These are phyloP conservation scores for Tenthredo notha DNA, from an alignment of 2,888 invertebrate genomes.

Conservation along the genomic window DNA sequence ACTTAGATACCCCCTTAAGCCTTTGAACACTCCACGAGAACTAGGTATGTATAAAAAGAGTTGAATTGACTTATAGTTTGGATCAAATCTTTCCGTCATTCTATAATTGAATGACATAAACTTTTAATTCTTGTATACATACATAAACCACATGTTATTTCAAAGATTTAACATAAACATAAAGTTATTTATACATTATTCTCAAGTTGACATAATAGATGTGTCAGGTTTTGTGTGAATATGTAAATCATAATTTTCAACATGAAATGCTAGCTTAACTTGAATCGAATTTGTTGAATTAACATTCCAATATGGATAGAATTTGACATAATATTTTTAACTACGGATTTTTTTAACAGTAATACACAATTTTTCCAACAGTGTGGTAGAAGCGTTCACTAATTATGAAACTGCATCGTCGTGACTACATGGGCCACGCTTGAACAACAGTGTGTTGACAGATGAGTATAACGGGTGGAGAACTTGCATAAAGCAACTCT, in stretches of 20 bases:
- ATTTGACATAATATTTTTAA: neutral
- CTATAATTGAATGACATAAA: neutral
- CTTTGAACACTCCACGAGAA: too few species aligned
- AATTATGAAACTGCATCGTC: too few species aligned
- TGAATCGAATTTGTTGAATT: neutral
- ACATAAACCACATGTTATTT: neutral
- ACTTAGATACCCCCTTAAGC: too few species aligned
- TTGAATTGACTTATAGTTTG: neutral
- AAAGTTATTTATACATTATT: neutral
- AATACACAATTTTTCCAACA: constrained; percentile 5
- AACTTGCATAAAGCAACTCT: too few species aligned
- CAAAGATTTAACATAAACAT: neutral
- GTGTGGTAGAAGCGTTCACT: neutral
- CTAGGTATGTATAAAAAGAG: neutral
- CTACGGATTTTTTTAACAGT: neutral
- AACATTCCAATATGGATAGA: neutral
- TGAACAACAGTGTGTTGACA: too few species aligned
- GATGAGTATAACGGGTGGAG: too few species aligned
- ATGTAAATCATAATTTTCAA: neutral
- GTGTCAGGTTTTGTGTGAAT: neutral
- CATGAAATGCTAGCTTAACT: neutral
- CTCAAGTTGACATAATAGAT: neutral
- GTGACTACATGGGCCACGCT: too few species aligned
- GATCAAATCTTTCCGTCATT: neutral
- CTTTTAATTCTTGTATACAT: neutral